Evolutionary conservation across 2,113 vertebrate species (phyloP), one percentile per base, ranked within the genome.

Genomic region (Enhydra lutris): DNA sequence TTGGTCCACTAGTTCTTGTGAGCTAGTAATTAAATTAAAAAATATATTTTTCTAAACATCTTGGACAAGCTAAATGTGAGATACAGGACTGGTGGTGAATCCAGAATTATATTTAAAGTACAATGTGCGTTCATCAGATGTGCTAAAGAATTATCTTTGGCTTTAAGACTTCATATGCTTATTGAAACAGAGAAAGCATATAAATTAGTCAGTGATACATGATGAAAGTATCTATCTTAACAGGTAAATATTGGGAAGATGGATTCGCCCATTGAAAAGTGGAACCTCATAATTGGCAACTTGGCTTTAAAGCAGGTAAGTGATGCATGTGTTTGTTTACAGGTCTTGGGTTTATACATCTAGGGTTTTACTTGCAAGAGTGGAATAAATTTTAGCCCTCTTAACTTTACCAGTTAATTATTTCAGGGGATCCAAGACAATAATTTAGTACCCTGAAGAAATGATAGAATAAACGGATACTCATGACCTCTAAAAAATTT

Each of bases 261-360:
- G 99, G 99, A 99, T 98, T 99, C 99, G 45, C 99, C 99, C 63
- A 99, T 99, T 97, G 99, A 99, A 98, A 99, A 99, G 97, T 99
- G 99, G 99, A 99, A 99, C 97, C 98, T 99, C 23, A 99, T 99
- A 96, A 99, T 99, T 94, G 99, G 99, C 63, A 99, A 99, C 98
- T 98, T 99, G 98, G 99, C 99, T 50, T 99, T 99, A 94, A 99
- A 99, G 96, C 99, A 99, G 99, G 99, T 99, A 98, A 98, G 95
- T 96, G 79, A 45, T 57, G 4, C 13, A 0, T 71, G 0, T 14
- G 45, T 24, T 69, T 95, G 36, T 11, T 95, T 83, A 65, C 8
- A 91, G 69, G 71, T 4, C 55, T 36, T 63, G 61, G 83, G 39
- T 17, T 96, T 83, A 65, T 13, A 89, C 69, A 74, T 4, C 50